Conservation (phyloP, 2,888 invertebrate species). For the Ethmia dodecea region DNA sequence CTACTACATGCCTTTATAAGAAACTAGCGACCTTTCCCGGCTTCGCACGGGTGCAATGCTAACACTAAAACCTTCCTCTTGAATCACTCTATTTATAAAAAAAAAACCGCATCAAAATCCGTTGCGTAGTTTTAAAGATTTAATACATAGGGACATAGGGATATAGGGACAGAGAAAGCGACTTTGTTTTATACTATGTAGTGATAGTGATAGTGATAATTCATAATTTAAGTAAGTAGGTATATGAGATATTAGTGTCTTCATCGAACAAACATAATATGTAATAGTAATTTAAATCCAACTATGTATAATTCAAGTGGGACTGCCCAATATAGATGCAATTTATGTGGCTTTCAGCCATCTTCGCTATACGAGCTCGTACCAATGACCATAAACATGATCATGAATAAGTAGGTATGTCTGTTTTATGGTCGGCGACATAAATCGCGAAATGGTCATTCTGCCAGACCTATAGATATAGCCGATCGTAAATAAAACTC, state of each 20-base stretch:
- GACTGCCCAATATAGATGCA: slow-evolving; percentile 20
- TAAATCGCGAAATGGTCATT: slow-evolving; percentile 50
- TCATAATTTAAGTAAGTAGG: too few relatives aligned
- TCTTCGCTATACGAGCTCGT: slow-evolving; percentile 35
- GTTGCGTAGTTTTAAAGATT: too few relatives aligned
- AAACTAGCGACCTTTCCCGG: too few relatives aligned
- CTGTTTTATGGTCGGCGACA: slow-evolving; percentile 44
- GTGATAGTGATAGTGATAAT: too few relatives aligned
- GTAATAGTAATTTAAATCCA: slow-evolving; percentile 1
- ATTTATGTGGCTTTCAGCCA: slow-evolving; percentile 30
- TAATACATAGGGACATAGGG: too few relatives aligned
- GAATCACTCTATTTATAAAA: too few relatives aligned
- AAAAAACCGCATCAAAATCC: too few relatives aligned
- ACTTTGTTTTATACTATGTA: too few relatives aligned
- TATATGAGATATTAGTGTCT: neutral
- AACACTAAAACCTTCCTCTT: too few relatives aligned
- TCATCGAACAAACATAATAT: neutral
- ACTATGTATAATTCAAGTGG: slow-evolving; percentile 15
- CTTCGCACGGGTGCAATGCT: too few relatives aligned
- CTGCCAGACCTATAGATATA: slow-evolving; percentile 22
- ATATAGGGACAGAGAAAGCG: too few relatives aligned
- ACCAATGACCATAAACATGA: slow-evolving; percentile 59
- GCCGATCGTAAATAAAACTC: slow-evolving; percentile 9
- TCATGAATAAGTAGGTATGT: slow-evolving; percentile 59
- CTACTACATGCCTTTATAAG: too few relatives aligned